phyloP scores from a whole-genome alignment of 2,797 vertebrate genomes.

The Helicolenus hilgendorfi region DNA sequence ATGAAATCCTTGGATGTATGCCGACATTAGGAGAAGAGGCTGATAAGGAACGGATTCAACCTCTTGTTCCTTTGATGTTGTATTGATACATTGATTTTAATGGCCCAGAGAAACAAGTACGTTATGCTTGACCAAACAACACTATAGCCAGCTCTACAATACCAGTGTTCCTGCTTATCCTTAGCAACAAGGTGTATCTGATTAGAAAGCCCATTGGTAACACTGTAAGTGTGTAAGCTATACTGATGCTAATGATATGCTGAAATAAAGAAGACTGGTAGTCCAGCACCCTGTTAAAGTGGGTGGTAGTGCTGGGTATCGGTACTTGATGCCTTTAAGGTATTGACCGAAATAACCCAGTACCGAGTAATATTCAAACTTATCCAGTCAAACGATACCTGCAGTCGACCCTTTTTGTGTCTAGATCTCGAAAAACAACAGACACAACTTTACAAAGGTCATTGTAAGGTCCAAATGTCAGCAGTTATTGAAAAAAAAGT shows the following conservation, averaged over 20 bases:
- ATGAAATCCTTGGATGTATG: constrained; percentile 81
- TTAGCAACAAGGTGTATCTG: background rate
- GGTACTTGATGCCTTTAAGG: background rate
- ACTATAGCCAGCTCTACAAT: background rate
- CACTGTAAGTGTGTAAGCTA: background rate
- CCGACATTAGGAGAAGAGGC: constrained; percentile 64
- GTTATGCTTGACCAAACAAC: constrained; percentile 5
- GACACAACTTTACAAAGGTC: no score
- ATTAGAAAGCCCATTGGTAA: background rate
- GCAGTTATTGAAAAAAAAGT: no score
- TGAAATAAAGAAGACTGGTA: background rate
- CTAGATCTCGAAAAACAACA: no score
- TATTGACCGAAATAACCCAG: no score
- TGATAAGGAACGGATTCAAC: constrained; percentile 55
- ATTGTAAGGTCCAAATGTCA: no score
- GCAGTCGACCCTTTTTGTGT: no score
- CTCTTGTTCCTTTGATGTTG: constrained; percentile 9
- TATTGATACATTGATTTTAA: constrained; percentile 8
- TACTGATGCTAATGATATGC: background rate
- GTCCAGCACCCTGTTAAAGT: background rate
- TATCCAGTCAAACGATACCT: no score
- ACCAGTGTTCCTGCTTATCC: background rate
- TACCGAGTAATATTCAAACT: no score
- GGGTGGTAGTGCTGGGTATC: background rate
- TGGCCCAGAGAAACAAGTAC: background rate